Conservation (phyloP, 2,797 vertebrate species). For the Xyrichtys novacula region DNA sequence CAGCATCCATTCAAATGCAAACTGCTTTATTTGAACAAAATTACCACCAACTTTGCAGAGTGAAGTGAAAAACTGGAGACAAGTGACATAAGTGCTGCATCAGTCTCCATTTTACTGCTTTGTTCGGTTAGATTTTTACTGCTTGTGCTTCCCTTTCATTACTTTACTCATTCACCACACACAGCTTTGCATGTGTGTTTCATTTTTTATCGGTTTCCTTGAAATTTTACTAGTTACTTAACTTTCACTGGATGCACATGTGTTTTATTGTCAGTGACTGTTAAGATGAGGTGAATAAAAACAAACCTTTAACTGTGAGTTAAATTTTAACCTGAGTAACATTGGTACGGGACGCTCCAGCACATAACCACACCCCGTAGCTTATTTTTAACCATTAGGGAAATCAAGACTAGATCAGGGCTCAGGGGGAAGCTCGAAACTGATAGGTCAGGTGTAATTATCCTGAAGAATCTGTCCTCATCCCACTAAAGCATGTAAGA, state of each 20-base stretch:
- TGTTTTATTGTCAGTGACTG: too few species aligned
- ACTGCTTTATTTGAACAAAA: neutral
- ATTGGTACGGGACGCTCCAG: neutral
- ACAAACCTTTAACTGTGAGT: neutral
- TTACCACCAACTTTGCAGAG: neutral
- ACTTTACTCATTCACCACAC: too few species aligned
- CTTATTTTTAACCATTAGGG: neutral
- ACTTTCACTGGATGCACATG: too few species aligned
- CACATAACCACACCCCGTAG: neutral
- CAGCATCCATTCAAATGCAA: neutral
- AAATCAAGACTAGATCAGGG: neutral
- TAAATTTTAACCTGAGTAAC: neutral
- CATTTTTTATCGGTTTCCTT: too few species aligned
- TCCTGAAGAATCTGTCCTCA: slow-evolving; percentile 39
- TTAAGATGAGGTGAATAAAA: too few species aligned
- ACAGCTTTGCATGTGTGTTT: too few species aligned
- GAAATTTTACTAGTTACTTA: too few species aligned
- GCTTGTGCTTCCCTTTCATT: too few species aligned
- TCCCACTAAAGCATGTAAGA: slow-evolving; percentile 37
- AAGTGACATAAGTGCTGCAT: too few species aligned
- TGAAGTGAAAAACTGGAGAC: too few species aligned
- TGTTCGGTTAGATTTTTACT: too few species aligned
- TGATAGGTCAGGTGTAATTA: slow-evolving; percentile 56
- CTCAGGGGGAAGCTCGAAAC: slow-evolving; percentile 13
- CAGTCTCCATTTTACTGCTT: too few species aligned